phyloP scores from a whole-genome alignment of 30 jellyfish, hydroid and myxozoan species.

The Turritopsis rubra region DNA sequence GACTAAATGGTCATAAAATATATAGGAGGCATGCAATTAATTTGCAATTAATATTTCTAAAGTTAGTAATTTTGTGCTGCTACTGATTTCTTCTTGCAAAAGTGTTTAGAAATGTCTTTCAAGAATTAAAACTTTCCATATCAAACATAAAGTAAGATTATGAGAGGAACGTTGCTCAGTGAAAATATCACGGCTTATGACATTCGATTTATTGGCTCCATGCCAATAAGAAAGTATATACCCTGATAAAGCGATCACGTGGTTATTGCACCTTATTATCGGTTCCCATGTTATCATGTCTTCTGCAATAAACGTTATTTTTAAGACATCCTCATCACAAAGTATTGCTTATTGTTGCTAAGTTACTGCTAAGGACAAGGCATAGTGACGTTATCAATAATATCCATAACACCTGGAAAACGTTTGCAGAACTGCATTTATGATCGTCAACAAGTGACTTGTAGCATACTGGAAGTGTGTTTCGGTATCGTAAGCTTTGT shows the following conservation, averaged over 20 bases:
- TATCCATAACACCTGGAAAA: background rate
- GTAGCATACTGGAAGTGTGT: slow-evolving; percentile 6
- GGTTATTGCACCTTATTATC: no score
- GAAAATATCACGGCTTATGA: slow-evolving; percentile 39
- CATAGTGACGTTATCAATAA: background rate
- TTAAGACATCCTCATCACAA: background rate
- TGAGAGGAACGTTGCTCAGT: slow-evolving; percentile 34
- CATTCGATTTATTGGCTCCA: background rate
- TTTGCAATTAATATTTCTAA: no score
- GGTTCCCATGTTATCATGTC: no score
- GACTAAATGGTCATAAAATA: no score
- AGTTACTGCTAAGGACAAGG: background rate
- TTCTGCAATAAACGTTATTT: no score
- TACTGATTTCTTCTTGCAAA: no score
- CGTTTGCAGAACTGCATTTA: background rate
- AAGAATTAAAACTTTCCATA: no score
- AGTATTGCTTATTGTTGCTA: background rate
- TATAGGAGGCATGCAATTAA: no score
- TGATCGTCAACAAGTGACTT: background rate
- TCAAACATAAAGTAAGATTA: no score
- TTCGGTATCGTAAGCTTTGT: background rate
- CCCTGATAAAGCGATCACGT: slow-evolving; percentile 1
- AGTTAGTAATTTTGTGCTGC: no score
- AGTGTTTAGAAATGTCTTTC: no score
- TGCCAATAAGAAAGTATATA: background rate